These are phyloP conservation scores for Sarcophaga bullata DNA, from an alignment of 1,140 invertebrate genomes.

Conservation along the genomic window DNA sequence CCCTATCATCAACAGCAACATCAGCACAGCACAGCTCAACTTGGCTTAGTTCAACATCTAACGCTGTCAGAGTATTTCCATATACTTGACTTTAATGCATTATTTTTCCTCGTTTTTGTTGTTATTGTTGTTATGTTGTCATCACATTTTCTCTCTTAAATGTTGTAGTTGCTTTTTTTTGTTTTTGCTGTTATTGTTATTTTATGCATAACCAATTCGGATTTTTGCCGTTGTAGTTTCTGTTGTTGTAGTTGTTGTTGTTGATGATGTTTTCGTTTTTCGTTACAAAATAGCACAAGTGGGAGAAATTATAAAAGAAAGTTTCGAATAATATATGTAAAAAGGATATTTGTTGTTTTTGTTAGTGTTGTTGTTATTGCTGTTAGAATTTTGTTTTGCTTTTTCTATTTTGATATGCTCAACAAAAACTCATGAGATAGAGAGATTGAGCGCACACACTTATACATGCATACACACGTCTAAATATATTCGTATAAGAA, in stretches of 20 bases:
- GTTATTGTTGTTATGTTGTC: background rate
- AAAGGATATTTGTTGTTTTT: conserved; percentile 2
- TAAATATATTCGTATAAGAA: background rate
- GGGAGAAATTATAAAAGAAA: conserved; percentile 11
- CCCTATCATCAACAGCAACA: too few relatives aligned
- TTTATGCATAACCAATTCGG: too few relatives aligned
- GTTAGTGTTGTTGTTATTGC: background rate
- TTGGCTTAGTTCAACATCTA: too few relatives aligned
- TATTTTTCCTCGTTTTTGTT: background rate
- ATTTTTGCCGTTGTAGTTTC: too few relatives aligned
- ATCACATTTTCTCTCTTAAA: too few relatives aligned
- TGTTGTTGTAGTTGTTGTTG: background rate
- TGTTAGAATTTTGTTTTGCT: too few relatives aligned
- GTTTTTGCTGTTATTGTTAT: too few relatives aligned
- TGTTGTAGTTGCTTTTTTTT: too few relatives aligned
- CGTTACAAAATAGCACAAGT: conserved; percentile 12
- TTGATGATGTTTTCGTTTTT: background rate
- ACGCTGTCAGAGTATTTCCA: too few relatives aligned
- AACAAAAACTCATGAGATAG: background rate
- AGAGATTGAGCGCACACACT: background rate
- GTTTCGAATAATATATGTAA: background rate
- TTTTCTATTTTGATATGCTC: too few relatives aligned
- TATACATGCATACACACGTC: background rate
- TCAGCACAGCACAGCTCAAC: background rate
- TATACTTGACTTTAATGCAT: conserved; percentile 11